Conservation (phyloP, 2,888 invertebrate genomes). For the Epistrophella euchroma region DNA sequence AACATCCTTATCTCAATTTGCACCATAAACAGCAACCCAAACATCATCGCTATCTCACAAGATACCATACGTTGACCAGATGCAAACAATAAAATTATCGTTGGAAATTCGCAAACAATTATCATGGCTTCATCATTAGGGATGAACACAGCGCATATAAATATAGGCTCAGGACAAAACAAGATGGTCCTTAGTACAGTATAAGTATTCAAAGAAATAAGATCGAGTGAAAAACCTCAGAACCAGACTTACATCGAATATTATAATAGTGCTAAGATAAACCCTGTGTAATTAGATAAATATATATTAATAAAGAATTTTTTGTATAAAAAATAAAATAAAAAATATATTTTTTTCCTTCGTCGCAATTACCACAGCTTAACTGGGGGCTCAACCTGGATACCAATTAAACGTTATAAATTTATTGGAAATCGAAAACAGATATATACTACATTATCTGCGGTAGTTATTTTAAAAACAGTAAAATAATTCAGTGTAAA, state of each 20-base stretch:
- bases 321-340: background rate
- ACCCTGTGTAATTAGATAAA: background rate
- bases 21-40: too few relatives aligned
- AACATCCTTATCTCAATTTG: too few relatives aligned
- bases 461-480: too few relatives aligned
- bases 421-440: too few relatives aligned
- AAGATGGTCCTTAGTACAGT: background rate
- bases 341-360: slow-evolving; percentile 1
- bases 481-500: too few relatives aligned
- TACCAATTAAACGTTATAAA: too few relatives aligned
- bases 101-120: background rate
- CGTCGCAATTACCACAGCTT: background rate
- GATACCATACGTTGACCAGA: too few relatives aligned
- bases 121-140: background rate
- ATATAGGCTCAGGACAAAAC: slow-evolving; percentile 5
- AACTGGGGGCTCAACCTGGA: too few relatives aligned
- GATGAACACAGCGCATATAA: background rate
- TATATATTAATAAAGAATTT: background rate
- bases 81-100: background rate
- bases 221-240: background rate
- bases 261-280: background rate
- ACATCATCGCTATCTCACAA: too few relatives aligned
- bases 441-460: too few relatives aligned
- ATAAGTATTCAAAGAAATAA: background rate
- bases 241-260: background rate